These are phyloP conservation scores for Macrosiphum euphorbiae DNA, from an alignment of 2,888 invertebrate genomes.

Conservation along the genomic window DNA sequence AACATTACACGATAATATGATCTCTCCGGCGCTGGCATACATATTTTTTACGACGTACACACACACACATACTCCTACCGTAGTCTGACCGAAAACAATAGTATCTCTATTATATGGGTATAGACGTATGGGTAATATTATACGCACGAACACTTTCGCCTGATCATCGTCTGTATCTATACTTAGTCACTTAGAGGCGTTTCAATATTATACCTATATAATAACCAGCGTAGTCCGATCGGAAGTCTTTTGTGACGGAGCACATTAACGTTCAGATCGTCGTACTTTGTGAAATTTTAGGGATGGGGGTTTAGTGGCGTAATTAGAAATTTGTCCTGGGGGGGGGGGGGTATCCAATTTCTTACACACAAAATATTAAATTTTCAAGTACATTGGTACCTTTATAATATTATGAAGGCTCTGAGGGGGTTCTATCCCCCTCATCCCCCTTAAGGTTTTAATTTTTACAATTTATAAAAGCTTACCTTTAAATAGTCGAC, in stretches of 20 bases:
- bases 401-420: no score
- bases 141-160: neutral
- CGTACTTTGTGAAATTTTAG: neutral
- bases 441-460: no score
- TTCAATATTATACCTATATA: neutral
- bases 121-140: neutral
- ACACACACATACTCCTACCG: neutral
- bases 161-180: neutral
- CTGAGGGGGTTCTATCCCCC: no score
- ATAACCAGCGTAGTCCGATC: neutral
- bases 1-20: neutral
- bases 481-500: no score
- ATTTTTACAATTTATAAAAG: neutral
- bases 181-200: neutral
- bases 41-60: neutral
- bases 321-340: no score
- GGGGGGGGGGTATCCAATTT: no score
- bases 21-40: slow-evolving; percentile 13
- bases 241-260: neutral
- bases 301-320: no score
- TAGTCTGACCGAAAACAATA: neutral
- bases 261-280: neutral
- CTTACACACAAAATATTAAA: no score
- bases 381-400: no score
- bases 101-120: neutral